Evolutionary conservation across 2,888 invertebrate species (phyloP).

Genomic region (Spodoptera exigua): DNA sequence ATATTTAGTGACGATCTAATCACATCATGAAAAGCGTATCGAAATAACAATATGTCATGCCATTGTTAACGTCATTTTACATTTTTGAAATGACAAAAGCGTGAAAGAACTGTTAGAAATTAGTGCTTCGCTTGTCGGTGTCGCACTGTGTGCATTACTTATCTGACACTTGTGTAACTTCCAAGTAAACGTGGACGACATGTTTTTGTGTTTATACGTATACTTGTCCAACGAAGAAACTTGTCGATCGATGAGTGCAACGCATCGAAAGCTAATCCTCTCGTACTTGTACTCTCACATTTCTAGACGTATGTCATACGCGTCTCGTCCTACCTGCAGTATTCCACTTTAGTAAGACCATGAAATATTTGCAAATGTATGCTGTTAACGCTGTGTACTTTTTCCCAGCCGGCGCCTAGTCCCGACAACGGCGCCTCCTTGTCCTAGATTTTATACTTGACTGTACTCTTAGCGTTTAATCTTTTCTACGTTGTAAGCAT

Average conservation of each 20-base stretch:
- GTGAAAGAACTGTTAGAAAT: no score
- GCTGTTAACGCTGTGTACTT: slow-evolving; percentile 8
- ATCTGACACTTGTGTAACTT: no score
- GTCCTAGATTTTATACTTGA: slow-evolving; percentile 42
- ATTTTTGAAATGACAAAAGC: no score
- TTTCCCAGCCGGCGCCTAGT: slow-evolving; percentile 23
- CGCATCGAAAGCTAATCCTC: slow-evolving; percentile 26
- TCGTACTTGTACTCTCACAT: slow-evolving; percentile 35
- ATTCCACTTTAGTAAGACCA: slow-evolving; percentile 32
- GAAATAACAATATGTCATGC: no score
- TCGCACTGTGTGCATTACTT: no score
- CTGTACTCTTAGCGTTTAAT: slow-evolving; percentile 23
- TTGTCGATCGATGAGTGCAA: slow-evolving; percentile 16
- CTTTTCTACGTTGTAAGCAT: slow-evolving; percentile 17
- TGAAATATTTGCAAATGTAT: slow-evolving; percentile 32
- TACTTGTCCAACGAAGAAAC: slow-evolving; percentile 11
- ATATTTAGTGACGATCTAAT: no score
- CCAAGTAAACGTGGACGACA: no score
- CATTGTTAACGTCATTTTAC: no score
- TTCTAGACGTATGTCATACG: slow-evolving; percentile 17
- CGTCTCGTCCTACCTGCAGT: slow-evolving; percentile 31
- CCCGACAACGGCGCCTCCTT: slow-evolving; percentile 28
- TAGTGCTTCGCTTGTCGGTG: no score
- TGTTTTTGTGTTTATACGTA: no score
- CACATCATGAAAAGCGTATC: no score